Percentiles rank a stretch among this genome's conserved stretches.
Conservation (phyloP, 2,888 invertebrate genomes). For the Drosophila prolongata region DNA sequence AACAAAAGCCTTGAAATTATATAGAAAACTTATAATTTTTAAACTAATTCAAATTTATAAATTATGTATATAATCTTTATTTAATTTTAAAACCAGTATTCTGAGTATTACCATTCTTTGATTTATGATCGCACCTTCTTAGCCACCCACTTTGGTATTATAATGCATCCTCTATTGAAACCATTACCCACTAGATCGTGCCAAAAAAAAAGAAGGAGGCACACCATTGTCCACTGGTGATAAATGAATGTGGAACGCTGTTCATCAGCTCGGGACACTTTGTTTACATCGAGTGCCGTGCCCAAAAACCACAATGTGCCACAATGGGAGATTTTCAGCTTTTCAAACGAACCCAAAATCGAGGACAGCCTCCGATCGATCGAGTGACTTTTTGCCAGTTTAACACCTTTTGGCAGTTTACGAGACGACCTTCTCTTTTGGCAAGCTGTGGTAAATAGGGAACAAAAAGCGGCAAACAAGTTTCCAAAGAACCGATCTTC, state of each 20-base stretch:
- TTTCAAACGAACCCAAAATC: slow-evolving; percentile 63
- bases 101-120: background rate
- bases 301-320: slow-evolving; percentile 35
- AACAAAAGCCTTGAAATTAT: too few relatives aligned
- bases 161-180: background rate
- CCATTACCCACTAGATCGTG: slow-evolving; percentile 57
- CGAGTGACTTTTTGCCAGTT: slow-evolving; percentile 76
- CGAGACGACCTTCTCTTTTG: slow-evolving; percentile 39
- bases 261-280: slow-evolving; percentile 55
- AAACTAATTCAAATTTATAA: too few relatives aligned
- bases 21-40: too few relatives aligned
- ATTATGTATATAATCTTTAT: too few relatives aligned
- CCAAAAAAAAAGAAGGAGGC: slow-evolving; percentile 46
- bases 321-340: slow-evolving; percentile 70
- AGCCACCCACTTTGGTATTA: slow-evolving; percentile 22
- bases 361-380: slow-evolving; percentile 10
- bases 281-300: slow-evolving; percentile 75
- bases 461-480: slow-evolving; percentile 64
- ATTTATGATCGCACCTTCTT: background rate
- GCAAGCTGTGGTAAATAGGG: slow-evolving; percentile 76
- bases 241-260: slow-evolving; percentile 58
- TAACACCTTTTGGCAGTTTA: slow-evolving; percentile 65
- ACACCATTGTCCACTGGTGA: slow-evolving; percentile 53
- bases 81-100: background rate
- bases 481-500: slow-evolving; percentile 56